Evolutionary conservation across 2,797 vertebrate genomes (phyloP), one percentile per base, ranked within the genome.

Genomic region (Cyclopterus lumpus): DNA sequence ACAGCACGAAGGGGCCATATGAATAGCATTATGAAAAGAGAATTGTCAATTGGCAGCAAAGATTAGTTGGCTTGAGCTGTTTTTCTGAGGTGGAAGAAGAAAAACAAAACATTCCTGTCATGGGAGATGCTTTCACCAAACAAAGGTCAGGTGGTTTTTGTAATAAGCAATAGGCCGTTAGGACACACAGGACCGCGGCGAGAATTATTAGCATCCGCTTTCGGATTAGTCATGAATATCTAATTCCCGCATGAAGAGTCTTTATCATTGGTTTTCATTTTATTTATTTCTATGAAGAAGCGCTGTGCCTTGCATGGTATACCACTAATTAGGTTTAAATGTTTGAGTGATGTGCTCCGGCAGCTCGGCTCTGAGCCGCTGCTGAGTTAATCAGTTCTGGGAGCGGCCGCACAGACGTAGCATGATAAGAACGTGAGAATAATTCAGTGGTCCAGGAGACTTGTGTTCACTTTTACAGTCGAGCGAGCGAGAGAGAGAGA

Each of bases 1-100:
- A 59, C 60, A 70, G 67, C 81, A 78, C 73, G 70, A 57, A 80
- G 82, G 82, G 70, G 77, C 77, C 82, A 75, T 83, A 91, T 92
- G 84, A 89, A 92, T 81, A 86, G 86, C 84, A 71, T 87, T 86
- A 87, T 92, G 82, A 88, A 86, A 88, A 73, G 76, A 85, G 83
- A 78, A 80, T 83, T 86, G 84, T 89, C 86, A 88, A 83, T 69
- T 85, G 76, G 79, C 79, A 75, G 80, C 69, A 69, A 79, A 82
- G 88, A 93, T 89, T 82, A 82, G 79, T 90, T 67, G 61, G 67
- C 75, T 74, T 51, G 42, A 82, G 83, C 79, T 73, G 69, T 80
- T 85, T 80, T 77, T 53, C 54, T 24, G 6, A 54, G 38, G 60
- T 49, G 16, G 4, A 8, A 42, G 12, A 10, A 48, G n/a, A n/a